A percentile compares a stretch with the other conserved stretches of the same genome.
Conservation (phyloP, 2,888 invertebrate species). For the Melieria omissa region DNA sequence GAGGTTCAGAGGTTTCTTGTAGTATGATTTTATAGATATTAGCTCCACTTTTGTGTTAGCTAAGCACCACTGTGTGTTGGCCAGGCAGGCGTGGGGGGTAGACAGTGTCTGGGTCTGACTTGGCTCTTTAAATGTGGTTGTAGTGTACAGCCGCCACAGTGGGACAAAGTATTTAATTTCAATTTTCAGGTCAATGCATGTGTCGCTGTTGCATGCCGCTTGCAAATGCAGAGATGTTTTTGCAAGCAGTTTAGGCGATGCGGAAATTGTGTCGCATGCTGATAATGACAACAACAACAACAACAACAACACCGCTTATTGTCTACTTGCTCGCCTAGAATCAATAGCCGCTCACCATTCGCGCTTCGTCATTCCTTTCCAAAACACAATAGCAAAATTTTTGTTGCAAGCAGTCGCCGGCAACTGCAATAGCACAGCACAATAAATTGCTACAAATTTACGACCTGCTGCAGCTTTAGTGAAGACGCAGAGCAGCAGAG, state of each 20-base stretch:
- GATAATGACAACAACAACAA: conserved; percentile 16
- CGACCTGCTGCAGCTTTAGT: conserved; percentile 44
- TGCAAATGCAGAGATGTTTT: background rate
- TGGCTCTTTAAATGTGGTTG: background rate
- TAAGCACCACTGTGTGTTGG: too few species aligned
- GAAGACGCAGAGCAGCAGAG: conserved; percentile 5
- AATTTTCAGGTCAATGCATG: conserved; percentile 24
- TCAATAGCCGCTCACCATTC: too few species aligned
- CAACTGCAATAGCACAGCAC: conserved; percentile 27
- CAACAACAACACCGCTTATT: too few species aligned
- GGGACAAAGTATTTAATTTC: conserved; percentile 33
- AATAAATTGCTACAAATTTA: conserved; percentile 49
- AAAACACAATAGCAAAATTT: background rate
- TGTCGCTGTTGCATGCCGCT: background rate
- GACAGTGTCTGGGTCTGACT: background rate
- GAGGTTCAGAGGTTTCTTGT: too few species aligned
- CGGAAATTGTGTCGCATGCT: conserved; percentile 30
- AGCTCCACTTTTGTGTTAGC: too few species aligned
- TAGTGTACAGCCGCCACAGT: conserved; percentile 2
- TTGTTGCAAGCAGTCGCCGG: background rate
- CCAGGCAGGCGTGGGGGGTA: background rate
- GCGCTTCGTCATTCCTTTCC: too few species aligned
- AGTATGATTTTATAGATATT: too few species aligned
- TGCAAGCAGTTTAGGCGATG: background rate
- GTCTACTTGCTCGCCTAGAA: too few species aligned